These are phyloP conservation scores for Crenuchus spilurus DNA, from an alignment of 2,797 vertebrate genomes.

Conservation along the genomic window DNA sequence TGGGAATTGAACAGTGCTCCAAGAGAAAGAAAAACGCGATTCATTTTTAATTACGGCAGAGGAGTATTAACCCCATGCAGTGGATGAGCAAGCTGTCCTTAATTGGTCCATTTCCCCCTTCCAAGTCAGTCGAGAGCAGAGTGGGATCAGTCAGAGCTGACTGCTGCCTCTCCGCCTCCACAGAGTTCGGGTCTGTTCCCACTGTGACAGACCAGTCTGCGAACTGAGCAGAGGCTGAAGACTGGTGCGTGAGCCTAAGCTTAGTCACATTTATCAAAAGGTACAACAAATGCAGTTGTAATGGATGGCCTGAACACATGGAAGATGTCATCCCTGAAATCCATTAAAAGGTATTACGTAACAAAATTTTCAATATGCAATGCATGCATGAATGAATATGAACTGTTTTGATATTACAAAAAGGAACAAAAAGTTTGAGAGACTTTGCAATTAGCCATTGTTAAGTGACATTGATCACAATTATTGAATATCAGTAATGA, in stretches of 20 bases:
- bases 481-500: too few species aligned
- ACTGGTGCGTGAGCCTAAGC: background rate
- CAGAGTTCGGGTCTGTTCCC: slow-evolving; percentile 24
- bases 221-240: slow-evolving; percentile 10
- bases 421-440: too few species aligned
- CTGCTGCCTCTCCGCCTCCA: slow-evolving; percentile 63
- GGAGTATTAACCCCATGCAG: slow-evolving; percentile 83
- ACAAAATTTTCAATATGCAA: too few species aligned
- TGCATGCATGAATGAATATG: too few species aligned
- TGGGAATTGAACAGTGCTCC: slow-evolving; percentile 79
- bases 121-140: slow-evolving; percentile 66
- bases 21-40: slow-evolving; percentile 72
- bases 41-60: slow-evolving; percentile 84
- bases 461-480: too few species aligned
- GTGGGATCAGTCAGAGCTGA: slow-evolving; percentile 71
- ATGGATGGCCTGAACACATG: too few species aligned
- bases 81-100: slow-evolving; percentile 81
- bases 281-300: background rate
- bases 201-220: slow-evolving; percentile 36
- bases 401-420: too few species aligned
- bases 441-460: too few species aligned
- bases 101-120: slow-evolving; percentile 84
- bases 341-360: too few species aligned
- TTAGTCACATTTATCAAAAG: background rate
- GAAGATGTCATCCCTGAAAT: too few species aligned